Evolutionary conservation across 2,888 invertebrate genomes (phyloP), one percentile per base, ranked within the genome.

Genomic region (Tryphoninae sp.): DNA sequence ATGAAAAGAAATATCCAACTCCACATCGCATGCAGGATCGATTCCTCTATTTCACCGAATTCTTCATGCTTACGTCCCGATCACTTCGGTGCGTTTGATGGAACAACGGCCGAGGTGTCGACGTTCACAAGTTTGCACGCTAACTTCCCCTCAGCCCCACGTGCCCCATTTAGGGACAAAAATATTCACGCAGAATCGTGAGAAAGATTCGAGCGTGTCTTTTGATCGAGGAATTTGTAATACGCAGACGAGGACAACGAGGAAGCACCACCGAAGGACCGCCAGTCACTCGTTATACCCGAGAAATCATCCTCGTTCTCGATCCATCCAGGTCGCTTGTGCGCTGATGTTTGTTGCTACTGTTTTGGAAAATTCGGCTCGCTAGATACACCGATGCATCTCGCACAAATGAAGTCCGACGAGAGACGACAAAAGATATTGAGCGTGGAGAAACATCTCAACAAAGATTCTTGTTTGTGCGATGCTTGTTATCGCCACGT

Each of bases 251-350:
- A 91, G 58, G 90, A 90, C 76, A 89, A 87, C 53, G 92, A 91
- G 55, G 91, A 92, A 69, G 80, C 88, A 9, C 84, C 89, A 3
- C 84, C 90, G 4, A 92, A 94, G 86, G 90, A 91, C 80, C 94
- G 94, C 2, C 93, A 94, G 75, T 94, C 94, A 86, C 94, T 97
- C 87, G 96, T 97, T 77, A 97, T 97, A 86, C 97, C 97, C 0
- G 97, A 97, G 92, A 97, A 97, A 92, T 96, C 96, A 0, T 96
- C 96, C 8, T 97, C 97, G 0, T 97, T 97, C 92, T 96, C 96
- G 88, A 96, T 97, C 87, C 97, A 97, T 92, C 97, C 97, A 0
- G 96, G 95, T 0, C 92, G 97, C 9, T 92, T 96, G 69, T 97
- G 97, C 89, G 95, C 95, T 90, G 97, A 97, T 92, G 96, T 97